phyloP scores from a whole-genome alignment of 2,797 vertebrate genomes.

The Melanotaenia pygmaea region DNA sequence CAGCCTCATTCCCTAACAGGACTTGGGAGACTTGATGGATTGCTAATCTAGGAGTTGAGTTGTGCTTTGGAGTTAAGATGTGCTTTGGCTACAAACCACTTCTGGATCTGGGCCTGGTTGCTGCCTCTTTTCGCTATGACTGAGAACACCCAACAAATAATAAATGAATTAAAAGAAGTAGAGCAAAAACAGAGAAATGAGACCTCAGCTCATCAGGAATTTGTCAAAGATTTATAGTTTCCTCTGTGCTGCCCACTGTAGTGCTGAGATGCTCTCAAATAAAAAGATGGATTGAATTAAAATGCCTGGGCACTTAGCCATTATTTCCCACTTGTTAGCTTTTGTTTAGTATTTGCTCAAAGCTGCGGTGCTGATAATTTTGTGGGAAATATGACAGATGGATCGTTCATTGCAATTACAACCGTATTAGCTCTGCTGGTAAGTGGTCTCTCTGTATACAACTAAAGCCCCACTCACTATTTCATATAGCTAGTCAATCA shows the following conservation, averaged over 20 bases:
- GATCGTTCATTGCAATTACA: slow-evolving; percentile 79
- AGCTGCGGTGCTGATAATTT: slow-evolving; percentile 77
- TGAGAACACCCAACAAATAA: slow-evolving; percentile 65
- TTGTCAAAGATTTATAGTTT: slow-evolving; percentile 72
- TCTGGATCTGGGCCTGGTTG: slow-evolving; percentile 58
- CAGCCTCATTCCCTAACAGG: slow-evolving; percentile 61
- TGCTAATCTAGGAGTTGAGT: slow-evolving; percentile 71
- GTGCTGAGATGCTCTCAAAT: slow-evolving; percentile 60
- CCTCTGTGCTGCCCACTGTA: slow-evolving; percentile 47
- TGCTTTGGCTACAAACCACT: slow-evolving; percentile 65
- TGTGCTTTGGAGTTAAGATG: slow-evolving; percentile 63
- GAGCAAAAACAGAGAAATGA: slow-evolving; percentile 43
- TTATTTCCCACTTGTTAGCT: slow-evolving; percentile 82
- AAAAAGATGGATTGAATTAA: slow-evolving; percentile 78
- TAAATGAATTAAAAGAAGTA: slow-evolving; percentile 70
- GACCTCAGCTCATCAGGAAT: slow-evolving; percentile 54
- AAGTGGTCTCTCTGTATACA: slow-evolving; percentile 55
- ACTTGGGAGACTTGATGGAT: slow-evolving; percentile 72
- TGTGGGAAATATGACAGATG: slow-evolving; percentile 79
- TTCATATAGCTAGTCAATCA: slow-evolving; percentile 68
- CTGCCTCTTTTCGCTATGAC: slow-evolving; percentile 43
- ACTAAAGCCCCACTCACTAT: slow-evolving; percentile 56
- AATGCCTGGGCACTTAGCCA: slow-evolving; percentile 71
- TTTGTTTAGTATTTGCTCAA: slow-evolving; percentile 76
- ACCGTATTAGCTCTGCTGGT: slow-evolving; percentile 68